Evolutionary conservation across 2,888 invertebrate genomes (phyloP).

Genomic region (Spilosoma lubricipeda): DNA sequence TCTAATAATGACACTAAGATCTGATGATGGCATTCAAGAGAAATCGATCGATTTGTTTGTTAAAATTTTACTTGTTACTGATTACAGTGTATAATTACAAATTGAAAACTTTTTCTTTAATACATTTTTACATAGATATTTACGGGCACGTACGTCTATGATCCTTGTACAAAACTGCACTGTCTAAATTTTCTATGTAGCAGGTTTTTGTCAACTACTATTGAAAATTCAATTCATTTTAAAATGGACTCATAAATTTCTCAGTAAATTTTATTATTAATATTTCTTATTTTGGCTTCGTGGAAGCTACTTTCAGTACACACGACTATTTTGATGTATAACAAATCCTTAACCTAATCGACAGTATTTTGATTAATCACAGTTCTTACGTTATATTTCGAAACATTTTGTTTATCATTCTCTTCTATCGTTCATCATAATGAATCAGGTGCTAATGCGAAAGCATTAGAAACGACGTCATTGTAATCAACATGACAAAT

Average conservation of each 20-base stretch:
- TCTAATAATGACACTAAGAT: too few species aligned
- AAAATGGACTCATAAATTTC: neutral
- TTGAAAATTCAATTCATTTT: neutral
- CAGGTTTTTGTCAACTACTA: neutral
- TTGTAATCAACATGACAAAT: neutral
- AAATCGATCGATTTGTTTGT: too few species aligned
- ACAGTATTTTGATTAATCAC: conserved; percentile 6
- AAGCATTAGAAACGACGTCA: neutral
- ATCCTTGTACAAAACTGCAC: too few species aligned
- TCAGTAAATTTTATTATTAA: too few species aligned
- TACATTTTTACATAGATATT: too few species aligned
- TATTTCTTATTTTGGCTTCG: neutral
- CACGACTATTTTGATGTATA: neutral
- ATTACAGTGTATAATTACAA: too few species aligned
- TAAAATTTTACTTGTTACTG: too few species aligned
- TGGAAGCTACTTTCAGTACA: neutral
- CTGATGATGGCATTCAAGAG: too few species aligned
- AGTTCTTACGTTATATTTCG: neutral
- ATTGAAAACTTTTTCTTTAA: too few species aligned
- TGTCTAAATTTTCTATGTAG: neutral
- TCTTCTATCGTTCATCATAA: conserved; percentile 7
- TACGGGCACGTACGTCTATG: too few species aligned
- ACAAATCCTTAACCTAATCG: neutral
- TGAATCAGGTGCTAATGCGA: conserved; percentile 18
- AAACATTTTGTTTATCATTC: neutral